Percentiles rank a stretch among this genome's conserved stretches.
Evolutionary conservation across 2,797 vertebrate genomes (phyloP).

Genomic region (Lithobates pipiens): DNA sequence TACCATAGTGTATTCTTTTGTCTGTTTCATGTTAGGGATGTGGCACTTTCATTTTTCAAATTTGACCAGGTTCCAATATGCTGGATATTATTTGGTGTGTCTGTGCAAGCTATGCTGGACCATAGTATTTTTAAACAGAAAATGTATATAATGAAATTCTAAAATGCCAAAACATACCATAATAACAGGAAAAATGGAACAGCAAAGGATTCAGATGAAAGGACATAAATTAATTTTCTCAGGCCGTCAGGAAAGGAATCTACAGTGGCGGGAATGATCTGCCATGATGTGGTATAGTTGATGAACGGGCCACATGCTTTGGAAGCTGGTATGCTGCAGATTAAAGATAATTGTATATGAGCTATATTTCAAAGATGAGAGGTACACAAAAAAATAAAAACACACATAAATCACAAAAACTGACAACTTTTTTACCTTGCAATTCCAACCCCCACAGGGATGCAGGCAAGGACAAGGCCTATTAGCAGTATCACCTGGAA

Average conservation of each 20-base stretch:
- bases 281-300: conserved; percentile 86
- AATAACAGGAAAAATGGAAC: conserved; percentile 89
- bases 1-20: too few relatives aligned
- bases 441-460: conserved; percentile 86
- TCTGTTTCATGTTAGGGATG: too few relatives aligned
- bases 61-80: too few relatives aligned
- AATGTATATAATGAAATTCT: not conserved
- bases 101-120: too few relatives aligned
- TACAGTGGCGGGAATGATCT: conserved; percentile 78
- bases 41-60: too few relatives aligned
- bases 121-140: not conserved
- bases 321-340: conserved; percentile 84
- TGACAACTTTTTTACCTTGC: conserved; percentile 79
- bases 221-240: conserved; percentile 69
- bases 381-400: not conserved
- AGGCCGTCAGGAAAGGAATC: conserved; percentile 72
- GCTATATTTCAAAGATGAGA: not conserved
- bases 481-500: conserved; percentile 91
- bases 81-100: too few relatives aligned
- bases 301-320: conserved; percentile 91
- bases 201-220: conserved; percentile 90
- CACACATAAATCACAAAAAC: too few relatives aligned
- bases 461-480: conserved; percentile 84
- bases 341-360: not conserved
- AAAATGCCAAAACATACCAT: conserved; percentile 74